phyloP scores from a whole-genome alignment of 2,888 invertebrate genomes.

The Deilephila porcellus region DNA sequence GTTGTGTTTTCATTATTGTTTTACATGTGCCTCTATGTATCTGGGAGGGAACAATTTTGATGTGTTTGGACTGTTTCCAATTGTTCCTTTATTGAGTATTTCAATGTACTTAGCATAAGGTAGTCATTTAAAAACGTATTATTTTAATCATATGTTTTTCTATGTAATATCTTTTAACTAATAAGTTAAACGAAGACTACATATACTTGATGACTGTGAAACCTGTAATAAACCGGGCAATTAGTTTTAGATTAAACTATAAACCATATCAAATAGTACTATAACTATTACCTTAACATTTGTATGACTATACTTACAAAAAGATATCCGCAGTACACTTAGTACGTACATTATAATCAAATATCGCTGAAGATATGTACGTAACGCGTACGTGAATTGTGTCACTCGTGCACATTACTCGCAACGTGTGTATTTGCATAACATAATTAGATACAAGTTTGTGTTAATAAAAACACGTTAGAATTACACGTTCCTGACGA shows the following conservation, averaged over 20 bases:
- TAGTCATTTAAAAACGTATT: no score
- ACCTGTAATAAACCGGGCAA: background rate
- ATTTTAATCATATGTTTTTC: no score
- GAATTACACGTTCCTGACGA: constrained; percentile 39
- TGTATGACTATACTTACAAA: background rate
- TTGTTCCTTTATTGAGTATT: no score
- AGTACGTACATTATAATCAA: background rate
- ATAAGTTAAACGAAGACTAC: no score
- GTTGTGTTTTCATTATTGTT: no score
- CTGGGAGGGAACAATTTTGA: no score
- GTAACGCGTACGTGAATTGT: constrained; percentile 6
- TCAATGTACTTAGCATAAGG: no score
- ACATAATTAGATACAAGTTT: constrained; percentile 34
- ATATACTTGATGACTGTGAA: no score
- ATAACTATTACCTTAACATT: background rate
- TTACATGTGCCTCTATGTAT: no score
- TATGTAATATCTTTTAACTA: no score
- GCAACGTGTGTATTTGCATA: constrained; percentile 17
- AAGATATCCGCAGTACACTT: background rate
- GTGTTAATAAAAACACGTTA: constrained; percentile 37
- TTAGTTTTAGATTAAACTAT: constrained; percentile 4
- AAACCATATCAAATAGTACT: no score
- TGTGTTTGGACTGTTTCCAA: no score
- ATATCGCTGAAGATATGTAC: background rate
- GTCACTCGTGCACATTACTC: constrained; percentile 5